Evolutionary conservation across 2,888 invertebrate species (phyloP).

Genomic region (Apamea monoglypha): DNA sequence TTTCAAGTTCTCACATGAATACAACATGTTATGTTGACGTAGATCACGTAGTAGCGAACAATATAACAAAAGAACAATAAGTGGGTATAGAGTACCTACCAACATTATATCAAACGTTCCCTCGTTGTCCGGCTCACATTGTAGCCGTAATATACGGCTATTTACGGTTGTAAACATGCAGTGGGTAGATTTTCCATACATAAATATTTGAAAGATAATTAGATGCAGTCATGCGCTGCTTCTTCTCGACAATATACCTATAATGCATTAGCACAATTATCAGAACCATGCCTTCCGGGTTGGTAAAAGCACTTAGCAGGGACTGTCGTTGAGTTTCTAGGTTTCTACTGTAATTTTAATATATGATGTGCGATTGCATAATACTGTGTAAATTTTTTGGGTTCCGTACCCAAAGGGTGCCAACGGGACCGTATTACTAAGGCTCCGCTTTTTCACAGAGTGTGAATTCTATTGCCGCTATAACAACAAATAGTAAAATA

Average conservation of each 20-base stretch:
- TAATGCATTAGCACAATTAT: constrained; percentile 1
- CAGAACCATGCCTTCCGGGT: constrained; percentile 1
- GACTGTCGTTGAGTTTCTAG: not conserved
- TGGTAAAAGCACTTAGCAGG: constrained; percentile 13
- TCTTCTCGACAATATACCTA: constrained; percentile 11
- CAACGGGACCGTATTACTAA: too few species aligned
- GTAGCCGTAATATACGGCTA: constrained; percentile 17
- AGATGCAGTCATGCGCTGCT: constrained; percentile 1
- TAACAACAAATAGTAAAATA: not conserved
- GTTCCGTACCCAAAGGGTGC: too few species aligned
- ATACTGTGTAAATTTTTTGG: not conserved
- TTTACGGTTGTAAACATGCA: constrained; percentile 26
- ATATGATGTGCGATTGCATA: constrained; percentile 7
- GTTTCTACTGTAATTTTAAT: not conserved
- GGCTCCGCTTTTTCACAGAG: too few species aligned
- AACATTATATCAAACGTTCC: constrained; percentile 33
- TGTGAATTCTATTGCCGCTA: not conserved
- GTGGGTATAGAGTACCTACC: constrained; percentile 38
- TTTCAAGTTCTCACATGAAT: constrained; percentile 12
- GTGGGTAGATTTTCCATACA: constrained; percentile 10
- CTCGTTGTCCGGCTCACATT: constrained; percentile 26
- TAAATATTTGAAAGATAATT: constrained; percentile 7
- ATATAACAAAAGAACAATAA: constrained; percentile 66
- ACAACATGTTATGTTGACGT: constrained; percentile 20
- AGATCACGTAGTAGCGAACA: constrained; percentile 56